Evolutionary conservation across 2,888 invertebrate genomes (phyloP).

Genomic region (Drosophila greeni): DNA sequence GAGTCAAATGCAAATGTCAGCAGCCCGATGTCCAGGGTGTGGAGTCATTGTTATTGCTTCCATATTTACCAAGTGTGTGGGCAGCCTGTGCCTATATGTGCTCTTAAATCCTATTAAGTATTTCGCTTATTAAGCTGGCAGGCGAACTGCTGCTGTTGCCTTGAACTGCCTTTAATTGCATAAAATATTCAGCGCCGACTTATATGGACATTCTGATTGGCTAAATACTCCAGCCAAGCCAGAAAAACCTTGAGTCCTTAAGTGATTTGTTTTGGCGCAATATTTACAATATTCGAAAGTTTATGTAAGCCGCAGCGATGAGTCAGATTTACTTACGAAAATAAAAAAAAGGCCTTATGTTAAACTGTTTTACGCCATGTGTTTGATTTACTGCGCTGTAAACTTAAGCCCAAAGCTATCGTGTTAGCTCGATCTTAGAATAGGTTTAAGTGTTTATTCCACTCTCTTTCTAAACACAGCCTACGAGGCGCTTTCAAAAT

Average conservation of each 20-base stretch:
- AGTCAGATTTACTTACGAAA: conserved; percentile 9
- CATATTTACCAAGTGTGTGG: conserved; percentile 42
- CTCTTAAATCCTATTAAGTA: conserved; percentile 58
- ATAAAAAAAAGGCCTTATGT: not conserved
- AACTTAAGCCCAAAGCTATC: not conserved
- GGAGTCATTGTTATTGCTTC: conserved; percentile 36
- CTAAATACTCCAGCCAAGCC: conserved; percentile 14
- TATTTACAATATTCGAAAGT: conserved; percentile 17
- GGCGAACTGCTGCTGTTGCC: conserved; percentile 29
- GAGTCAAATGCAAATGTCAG: conserved; percentile 55
- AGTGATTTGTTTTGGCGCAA: conserved; percentile 21
- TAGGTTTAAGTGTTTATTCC: not conserved
- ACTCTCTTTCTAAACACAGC: not conserved
- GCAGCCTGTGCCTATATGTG: conserved; percentile 33
- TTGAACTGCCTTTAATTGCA: conserved; percentile 57
- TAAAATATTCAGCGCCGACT: conserved; percentile 48
- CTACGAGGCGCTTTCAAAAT: not conserved
- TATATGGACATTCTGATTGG: conserved; percentile 45
- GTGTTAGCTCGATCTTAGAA: not conserved
- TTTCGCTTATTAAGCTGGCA: conserved; percentile 54
- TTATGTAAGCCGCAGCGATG: conserved; percentile 3
- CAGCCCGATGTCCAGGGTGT: conserved; percentile 38
- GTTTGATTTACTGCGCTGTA: conserved; percentile 2
- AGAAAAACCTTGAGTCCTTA: conserved; percentile 25
- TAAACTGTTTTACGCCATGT: not conserved